Evolutionary conservation across 2,888 invertebrate species (phyloP).

Genomic region (Plagodis pulveraria): DNA sequence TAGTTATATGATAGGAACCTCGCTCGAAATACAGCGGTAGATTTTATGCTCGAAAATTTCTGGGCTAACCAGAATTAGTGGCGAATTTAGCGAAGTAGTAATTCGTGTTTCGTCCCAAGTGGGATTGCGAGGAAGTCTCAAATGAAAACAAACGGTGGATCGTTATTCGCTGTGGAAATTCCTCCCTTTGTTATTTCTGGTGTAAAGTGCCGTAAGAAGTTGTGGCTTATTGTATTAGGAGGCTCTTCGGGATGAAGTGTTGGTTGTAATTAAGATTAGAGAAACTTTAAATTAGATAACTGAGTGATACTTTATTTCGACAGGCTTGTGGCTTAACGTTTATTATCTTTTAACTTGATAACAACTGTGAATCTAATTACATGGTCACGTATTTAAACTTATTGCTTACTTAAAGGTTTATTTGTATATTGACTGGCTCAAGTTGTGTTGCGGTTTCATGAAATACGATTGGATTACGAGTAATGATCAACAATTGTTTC

Average conservation of each 20-base stretch:
- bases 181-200: slow-evolving; percentile 39
- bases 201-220: slow-evolving; percentile 34
- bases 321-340: neutral
- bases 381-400: too few species aligned
- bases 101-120: slow-evolving; percentile 40
- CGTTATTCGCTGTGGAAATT: slow-evolving; percentile 39
- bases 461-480: too few species aligned
- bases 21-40: slow-evolving; percentile 6
- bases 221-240: slow-evolving; percentile 48
- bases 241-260: slow-evolving; percentile 35
- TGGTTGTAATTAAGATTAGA: slow-evolving; percentile 24
- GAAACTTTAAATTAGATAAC: slow-evolving; percentile 10
- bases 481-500: too few species aligned
- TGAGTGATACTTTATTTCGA: slow-evolving; percentile 10
- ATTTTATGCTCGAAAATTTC: slow-evolving; percentile 22
- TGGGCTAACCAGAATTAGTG: slow-evolving; percentile 48
- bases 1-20: neutral
- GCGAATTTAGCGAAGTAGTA: slow-evolving; percentile 44
- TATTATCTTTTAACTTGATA: neutral
- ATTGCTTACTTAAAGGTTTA: too few species aligned
- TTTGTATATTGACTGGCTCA: too few species aligned
- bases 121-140: slow-evolving; percentile 35
- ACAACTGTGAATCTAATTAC: too few species aligned
- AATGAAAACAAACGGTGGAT: slow-evolving; percentile 50
- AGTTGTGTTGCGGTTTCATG: too few species aligned